phyloP scores from a whole-genome alignment of 2,888 invertebrate genomes.

The Trilocha varians region DNA sequence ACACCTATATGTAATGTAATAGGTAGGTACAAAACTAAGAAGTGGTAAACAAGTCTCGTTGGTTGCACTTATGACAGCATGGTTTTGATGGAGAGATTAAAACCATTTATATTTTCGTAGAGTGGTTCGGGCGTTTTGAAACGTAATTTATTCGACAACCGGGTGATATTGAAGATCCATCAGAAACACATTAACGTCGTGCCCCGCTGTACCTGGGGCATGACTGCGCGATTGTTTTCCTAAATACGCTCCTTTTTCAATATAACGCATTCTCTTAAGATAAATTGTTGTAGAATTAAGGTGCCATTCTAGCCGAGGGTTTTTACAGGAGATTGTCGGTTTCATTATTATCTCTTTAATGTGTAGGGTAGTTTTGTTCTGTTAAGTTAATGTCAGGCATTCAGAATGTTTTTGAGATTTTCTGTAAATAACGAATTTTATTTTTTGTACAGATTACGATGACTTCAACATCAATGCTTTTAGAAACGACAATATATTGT shows the following conservation, averaged over 20 bases:
- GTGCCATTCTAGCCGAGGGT: no score
- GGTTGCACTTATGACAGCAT: neutral
- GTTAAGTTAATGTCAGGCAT: no score
- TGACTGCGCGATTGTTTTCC: slow-evolving; percentile 42
- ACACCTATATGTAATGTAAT: no score
- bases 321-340: no score
- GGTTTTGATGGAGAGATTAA: no score
- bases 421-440: no score
- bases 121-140: slow-evolving; percentile 14
- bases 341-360: no score
- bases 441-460: no score
- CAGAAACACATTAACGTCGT: slow-evolving; percentile 66
- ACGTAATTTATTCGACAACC: slow-evolving; percentile 50
- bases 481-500: neutral
- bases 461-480: neutral
- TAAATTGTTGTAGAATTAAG: neutral
- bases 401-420: no score
- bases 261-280: neutral
- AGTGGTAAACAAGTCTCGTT: neutral
- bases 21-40: no score
- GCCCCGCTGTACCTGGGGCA: slow-evolving; percentile 27
- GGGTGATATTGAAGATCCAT: slow-evolving; percentile 60
- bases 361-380: no score
- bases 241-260: slow-evolving; percentile 18
- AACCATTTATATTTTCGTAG: no score